These are phyloP conservation scores for Pollenia labialis DNA, from an alignment of 2,888 invertebrate genomes.

Conservation along the genomic window DNA sequence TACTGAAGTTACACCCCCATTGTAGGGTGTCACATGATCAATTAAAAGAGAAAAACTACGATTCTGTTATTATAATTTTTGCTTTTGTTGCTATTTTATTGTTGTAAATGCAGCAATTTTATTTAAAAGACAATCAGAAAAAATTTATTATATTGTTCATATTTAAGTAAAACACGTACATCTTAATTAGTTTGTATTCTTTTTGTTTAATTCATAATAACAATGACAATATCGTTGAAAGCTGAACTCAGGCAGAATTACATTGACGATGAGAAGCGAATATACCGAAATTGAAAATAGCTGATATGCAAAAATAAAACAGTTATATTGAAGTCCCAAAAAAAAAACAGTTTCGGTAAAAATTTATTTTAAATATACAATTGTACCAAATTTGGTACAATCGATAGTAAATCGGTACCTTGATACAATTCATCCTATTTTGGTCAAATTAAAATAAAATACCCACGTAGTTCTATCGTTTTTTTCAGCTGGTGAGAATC, in stretches of 20 bases:
- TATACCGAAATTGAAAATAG: no score
- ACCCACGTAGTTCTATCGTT: no score
- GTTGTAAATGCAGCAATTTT: slow-evolving; percentile 56
- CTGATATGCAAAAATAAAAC: no score
- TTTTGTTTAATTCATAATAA: slow-evolving; percentile 46
- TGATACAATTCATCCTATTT: no score
- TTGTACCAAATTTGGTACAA: no score
- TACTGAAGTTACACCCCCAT: no score
- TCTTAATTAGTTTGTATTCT: slow-evolving; percentile 47
- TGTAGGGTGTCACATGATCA: slow-evolving; percentile 31
- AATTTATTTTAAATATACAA: no score
- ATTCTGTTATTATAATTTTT: slow-evolving; percentile 50
- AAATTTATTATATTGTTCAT: slow-evolving; percentile 10
- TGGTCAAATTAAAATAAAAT: no score
- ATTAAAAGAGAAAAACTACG: background rate
- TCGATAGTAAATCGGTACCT: no score
- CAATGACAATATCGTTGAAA: slow-evolving; percentile 45
- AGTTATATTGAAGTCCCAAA: no score
- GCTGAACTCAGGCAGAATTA: slow-evolving; percentile 15
- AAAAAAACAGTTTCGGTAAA: no score
- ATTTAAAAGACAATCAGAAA: slow-evolving; percentile 53
- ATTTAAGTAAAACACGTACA: slow-evolving; percentile 39
- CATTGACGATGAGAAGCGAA: background rate
- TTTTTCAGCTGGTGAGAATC: no score
- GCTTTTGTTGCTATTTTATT: slow-evolving; percentile 49